These are phyloP conservation scores for Sardina pilchardus DNA, from an alignment of 2,113 vertebrate species.

Conservation along the genomic window DNA sequence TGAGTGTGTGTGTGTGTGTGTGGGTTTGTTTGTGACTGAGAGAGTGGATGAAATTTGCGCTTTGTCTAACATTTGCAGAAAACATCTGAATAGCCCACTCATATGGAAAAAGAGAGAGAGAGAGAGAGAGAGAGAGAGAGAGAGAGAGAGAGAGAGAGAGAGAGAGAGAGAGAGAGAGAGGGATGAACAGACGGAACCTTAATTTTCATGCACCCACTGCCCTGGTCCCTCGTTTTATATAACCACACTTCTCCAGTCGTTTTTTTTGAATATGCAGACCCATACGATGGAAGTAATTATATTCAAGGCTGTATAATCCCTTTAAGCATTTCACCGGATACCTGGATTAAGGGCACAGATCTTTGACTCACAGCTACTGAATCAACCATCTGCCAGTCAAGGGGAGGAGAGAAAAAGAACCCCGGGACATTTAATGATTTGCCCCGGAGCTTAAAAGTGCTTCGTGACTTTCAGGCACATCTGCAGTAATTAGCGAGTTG, in stretches of 20 bases:
- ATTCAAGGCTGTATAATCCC: constrained; percentile 29
- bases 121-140: not conserved
- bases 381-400: constrained; percentile 24
- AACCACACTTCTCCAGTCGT: not conserved
- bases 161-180: not conserved
- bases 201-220: not conserved
- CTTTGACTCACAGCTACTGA: not conserved
- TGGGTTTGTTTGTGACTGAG: not conserved
- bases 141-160: not conserved
- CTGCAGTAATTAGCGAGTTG: not conserved
- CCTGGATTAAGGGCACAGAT: constrained; percentile 33
- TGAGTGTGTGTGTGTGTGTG: not conserved
- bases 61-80: too few species aligned
- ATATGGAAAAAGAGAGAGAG: too few species aligned
- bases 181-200: not conserved
- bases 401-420: not conserved
- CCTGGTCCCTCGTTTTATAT: not conserved
- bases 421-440: constrained; percentile 34
- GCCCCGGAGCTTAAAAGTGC: constrained; percentile 9
- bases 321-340: constrained; percentile 5
- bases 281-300: constrained; percentile 32
- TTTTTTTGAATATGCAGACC: constrained; percentile 34
- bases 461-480: not conserved
- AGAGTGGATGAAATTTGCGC: not conserved
- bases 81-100: too few species aligned